Conservation (phyloP, 1,140 invertebrate species). For the Pachypeltis micranthus region DNA sequence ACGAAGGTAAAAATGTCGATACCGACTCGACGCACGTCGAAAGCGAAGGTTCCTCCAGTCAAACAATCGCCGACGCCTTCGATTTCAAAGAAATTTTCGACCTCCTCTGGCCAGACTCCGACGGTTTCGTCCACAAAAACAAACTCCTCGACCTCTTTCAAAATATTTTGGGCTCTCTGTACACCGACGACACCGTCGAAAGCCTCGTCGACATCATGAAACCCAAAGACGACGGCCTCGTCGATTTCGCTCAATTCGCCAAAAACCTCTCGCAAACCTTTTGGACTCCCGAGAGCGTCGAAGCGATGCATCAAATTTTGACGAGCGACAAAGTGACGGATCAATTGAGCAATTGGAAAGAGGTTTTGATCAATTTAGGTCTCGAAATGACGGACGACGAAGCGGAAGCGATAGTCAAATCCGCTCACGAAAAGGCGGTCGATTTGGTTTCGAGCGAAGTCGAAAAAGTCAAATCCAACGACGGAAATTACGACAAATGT, state of each 20-base stretch:
- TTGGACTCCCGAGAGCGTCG: constrained; percentile 13
- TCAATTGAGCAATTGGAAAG: constrained; percentile 12
- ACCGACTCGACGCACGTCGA: too few relatives aligned
- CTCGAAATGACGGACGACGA: constrained; percentile 6
- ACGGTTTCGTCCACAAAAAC: constrained; percentile 7
- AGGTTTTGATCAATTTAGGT: background rate
- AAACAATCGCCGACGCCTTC: too few relatives aligned
- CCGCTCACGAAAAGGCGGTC: constrained; percentile 1
- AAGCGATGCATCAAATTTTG: constrained; percentile 10
- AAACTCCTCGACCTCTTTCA: constrained; percentile 10
- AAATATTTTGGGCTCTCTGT: constrained; percentile 3
- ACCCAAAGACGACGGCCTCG: constrained; percentile 3
- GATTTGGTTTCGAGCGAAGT: background rate
- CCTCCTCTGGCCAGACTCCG: constrained; percentile 6
- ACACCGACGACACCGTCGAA: constrained; percentile 8
- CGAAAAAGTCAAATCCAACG: background rate
- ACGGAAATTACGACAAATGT: background rate
- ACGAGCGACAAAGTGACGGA: background rate
- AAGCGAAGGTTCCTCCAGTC: too few relatives aligned
- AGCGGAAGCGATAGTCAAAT: background rate
- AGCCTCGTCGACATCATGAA: constrained; percentile 11
- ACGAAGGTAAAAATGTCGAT: too few relatives aligned
- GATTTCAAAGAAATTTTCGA: constrained; percentile 2
- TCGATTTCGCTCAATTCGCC: background rate
- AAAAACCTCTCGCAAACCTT: background rate